Evolutionary conservation across 2,888 invertebrate species (phyloP).

Genomic region (Orthosia cruda): DNA sequence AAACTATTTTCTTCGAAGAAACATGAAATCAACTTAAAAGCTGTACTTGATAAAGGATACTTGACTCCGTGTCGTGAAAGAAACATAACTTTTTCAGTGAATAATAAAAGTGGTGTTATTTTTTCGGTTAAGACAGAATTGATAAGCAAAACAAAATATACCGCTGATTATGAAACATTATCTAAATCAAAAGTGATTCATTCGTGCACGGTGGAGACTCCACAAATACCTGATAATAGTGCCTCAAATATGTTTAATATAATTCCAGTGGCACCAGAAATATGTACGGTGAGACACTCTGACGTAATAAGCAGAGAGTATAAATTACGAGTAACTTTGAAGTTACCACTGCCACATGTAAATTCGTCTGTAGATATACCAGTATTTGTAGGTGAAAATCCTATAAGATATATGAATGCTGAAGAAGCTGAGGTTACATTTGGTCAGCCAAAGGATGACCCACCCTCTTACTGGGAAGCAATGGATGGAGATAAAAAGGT

Average conservation of each 20-base stretch:
- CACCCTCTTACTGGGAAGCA: slow-evolving; percentile 37
- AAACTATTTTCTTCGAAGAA: slow-evolving; percentile 30
- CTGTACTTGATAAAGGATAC: slow-evolving; percentile 39
- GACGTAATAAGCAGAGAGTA: slow-evolving; percentile 46
- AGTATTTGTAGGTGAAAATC: slow-evolving; percentile 50
- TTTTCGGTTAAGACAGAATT: slow-evolving; percentile 35
- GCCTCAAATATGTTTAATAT: slow-evolving; percentile 39
- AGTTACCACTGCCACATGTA: slow-evolving; percentile 50
- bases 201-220: slow-evolving; percentile 28
- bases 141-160: slow-evolving; percentile 28
- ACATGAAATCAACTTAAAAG: slow-evolving; percentile 30
- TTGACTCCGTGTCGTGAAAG: slow-evolving; percentile 26
- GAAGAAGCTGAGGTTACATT: neutral
- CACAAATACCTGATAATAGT: slow-evolving; percentile 39
- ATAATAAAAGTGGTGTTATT: slow-evolving; percentile 31
- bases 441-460: neutral
- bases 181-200: slow-evolving; percentile 18
- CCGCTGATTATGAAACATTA: neutral
- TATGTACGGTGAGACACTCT: slow-evolving; percentile 54
- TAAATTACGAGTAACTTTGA: slow-evolving; percentile 44
- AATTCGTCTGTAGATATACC: slow-evolving; percentile 50
- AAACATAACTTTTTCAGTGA: slow-evolving; percentile 37
- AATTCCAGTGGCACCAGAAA: slow-evolving; percentile 32
- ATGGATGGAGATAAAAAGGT: slow-evolving; percentile 34
- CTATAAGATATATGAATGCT: neutral